phyloP scores from a whole-genome alignment of 2,797 vertebrate genomes.

The Emys orbicularis region DNA sequence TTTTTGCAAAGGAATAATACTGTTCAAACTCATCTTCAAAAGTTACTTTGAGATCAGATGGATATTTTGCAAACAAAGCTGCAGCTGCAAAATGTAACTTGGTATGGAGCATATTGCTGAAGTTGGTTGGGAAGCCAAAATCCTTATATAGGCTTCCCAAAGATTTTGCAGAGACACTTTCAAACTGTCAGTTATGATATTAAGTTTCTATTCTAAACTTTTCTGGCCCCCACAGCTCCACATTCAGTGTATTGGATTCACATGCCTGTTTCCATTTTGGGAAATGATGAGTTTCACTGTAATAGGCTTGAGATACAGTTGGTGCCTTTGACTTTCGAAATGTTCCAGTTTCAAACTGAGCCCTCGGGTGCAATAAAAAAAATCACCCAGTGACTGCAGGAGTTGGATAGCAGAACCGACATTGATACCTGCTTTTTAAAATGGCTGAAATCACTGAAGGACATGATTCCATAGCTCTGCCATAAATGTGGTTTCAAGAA shows the following conservation, averaged over 20 bases:
- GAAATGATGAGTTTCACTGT: background rate
- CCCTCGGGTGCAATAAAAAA: background rate
- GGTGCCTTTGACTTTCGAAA: background rate
- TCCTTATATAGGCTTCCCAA: background rate
- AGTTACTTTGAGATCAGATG: background rate
- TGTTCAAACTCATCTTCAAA: background rate
- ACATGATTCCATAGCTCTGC: background rate
- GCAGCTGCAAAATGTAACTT: background rate
- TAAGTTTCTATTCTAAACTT: background rate
- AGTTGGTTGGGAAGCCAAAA: background rate
- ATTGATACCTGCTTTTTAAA: background rate
- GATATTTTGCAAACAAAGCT: background rate
- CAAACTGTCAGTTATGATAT: background rate
- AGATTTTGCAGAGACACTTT: background rate
- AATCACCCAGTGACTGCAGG: too few species aligned
- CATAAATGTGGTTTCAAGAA: background rate
- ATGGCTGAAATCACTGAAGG: background rate
- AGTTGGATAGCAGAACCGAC: background rate
- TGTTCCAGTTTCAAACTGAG: background rate
- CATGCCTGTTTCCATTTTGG: background rate
- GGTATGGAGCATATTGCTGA: background rate
- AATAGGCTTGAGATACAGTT: background rate
- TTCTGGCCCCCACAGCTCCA: background rate
- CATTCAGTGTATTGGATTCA: background rate
- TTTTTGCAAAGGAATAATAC: background rate